Percentiles rank a stretch among this genome's conserved stretches.
Evolutionary conservation across 2,113 vertebrate species (phyloP).

Genomic region (Pimephales promelas): DNA sequence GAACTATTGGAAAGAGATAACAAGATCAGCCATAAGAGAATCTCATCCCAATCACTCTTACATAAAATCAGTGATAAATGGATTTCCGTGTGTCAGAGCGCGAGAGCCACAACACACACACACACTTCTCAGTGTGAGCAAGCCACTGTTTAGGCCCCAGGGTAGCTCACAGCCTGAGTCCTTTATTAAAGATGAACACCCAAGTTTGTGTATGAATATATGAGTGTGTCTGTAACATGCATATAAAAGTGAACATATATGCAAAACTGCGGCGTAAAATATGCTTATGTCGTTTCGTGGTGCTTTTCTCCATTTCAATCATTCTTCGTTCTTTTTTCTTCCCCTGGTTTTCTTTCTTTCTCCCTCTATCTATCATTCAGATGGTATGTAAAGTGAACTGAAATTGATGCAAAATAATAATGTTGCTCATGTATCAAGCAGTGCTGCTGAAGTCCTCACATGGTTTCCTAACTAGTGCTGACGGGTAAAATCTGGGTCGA

Average conservation of each 20-base stretch:
- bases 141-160: conserved; percentile 25
- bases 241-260: conserved; percentile 12
- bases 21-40: conserved; percentile 15
- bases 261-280: conserved; percentile 23
- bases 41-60: conserved; percentile 8
- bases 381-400: conserved; percentile 3
- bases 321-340: neutral
- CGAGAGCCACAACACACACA: conserved; percentile 13
- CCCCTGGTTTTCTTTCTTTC: neutral
- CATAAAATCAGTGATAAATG: conserved; percentile 20
- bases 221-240: conserved; percentile 4
- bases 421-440: conserved; percentile 4
- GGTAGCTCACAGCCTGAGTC: conserved; percentile 18
- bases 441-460: neutral
- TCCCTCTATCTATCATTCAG: neutral
- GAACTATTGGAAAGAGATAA: neutral
- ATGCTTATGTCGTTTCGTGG: neutral
- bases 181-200: conserved; percentile 48
- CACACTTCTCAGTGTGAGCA: neutral
- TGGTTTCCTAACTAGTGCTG: neutral
- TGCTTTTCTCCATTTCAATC: neutral
- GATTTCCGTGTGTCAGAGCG: conserved; percentile 3
- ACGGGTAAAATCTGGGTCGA: neutral
- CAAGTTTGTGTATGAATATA: conserved; percentile 9
- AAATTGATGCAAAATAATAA: conserved; percentile 14